Evolutionary conservation across 2,797 vertebrate species (phyloP), one percentile per base, ranked within the genome.

Genomic region (Crocidura indochinensis): DNA sequence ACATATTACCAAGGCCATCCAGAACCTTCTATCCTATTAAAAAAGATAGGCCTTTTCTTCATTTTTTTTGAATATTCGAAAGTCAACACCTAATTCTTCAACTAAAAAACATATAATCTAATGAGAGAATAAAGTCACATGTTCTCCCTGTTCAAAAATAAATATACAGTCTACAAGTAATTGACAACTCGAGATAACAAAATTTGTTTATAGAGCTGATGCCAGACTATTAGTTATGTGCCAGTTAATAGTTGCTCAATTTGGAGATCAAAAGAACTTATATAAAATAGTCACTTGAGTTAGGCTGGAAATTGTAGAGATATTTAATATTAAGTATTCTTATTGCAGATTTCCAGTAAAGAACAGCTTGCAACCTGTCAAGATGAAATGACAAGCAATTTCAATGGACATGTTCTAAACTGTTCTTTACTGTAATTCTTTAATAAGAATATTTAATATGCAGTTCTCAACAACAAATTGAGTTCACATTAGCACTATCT

Each of bases 381-480:
- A 69, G 88, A 89, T n/a, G 68, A 92, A 95, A 67, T 26, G 31
- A 44, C 22, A 53, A 86, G 27, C 27, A 67, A 68, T 96, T 90
- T 68, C 86, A 85, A 68, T 2, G 15, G 44, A 76, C 77, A 89
- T 10, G 27, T 65, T 91, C 31, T 68, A 44, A 29, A 29, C 26
- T 81, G 53, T 51, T 92, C 64, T 60, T 87, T 78, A 81, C n/a
- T 81, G 81, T 64, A 29, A 88, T 92, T 90, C 88, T 92, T 89
- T 84, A 75, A 65, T 76, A 75, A 92, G 47, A 84, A 49, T 65
- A 86, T 86, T 73, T 80, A 91, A 81, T 68, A 73, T 65, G 72
- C 8, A 19, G 71, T 88, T 95, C 89, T 94, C 79, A 89, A 29
- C 82, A 77, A 74, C 14, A 93, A 93, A 94, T 95, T 77, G 80